phyloP scores from a whole-genome alignment of 2,888 invertebrate genomes.

The Matsumyia berberina region DNA sequence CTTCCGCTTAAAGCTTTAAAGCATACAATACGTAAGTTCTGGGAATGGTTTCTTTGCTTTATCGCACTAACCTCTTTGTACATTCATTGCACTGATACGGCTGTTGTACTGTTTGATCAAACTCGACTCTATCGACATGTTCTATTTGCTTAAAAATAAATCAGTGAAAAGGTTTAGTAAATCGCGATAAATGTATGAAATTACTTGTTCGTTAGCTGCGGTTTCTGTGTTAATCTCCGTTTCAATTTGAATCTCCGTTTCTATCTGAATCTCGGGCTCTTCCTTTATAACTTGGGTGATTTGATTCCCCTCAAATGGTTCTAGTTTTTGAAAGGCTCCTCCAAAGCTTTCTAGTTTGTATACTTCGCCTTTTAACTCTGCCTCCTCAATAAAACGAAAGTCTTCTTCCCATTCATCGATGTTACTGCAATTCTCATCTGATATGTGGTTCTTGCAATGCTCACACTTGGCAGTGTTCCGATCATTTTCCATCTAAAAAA shows the following conservation, averaged over 20 bases:
- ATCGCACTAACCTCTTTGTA: constrained; percentile 34
- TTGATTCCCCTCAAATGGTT: background rate
- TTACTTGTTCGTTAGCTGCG: constrained; percentile 1
- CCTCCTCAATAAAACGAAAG: constrained; percentile 56
- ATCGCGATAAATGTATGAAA: background rate
- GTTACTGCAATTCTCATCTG: background rate
- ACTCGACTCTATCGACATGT: background rate
- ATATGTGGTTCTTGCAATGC: constrained; percentile 18
- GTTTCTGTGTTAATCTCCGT: too few relatives aligned
- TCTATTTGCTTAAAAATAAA: background rate
- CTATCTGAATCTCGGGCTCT: constrained; percentile 61
- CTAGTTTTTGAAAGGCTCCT: background rate
- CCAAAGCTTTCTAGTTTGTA: constrained; percentile 35
- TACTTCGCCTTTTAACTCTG: constrained; percentile 50
- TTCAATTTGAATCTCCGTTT: constrained; percentile 54
- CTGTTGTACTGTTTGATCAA: background rate
- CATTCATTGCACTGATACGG: constrained; percentile 42
- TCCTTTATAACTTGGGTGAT: constrained; percentile 49
- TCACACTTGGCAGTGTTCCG: constrained; percentile 39
- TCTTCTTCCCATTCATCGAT: constrained; percentile 54
- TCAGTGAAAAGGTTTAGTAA: background rate
- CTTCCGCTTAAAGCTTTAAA: constrained; percentile 54
- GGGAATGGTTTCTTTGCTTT: background rate
- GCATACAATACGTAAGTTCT: background rate
- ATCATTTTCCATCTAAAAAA: constrained; percentile 39